Conservation (phyloP, 2,113 vertebrate species). For the Odobenus rosmarus region DNA sequence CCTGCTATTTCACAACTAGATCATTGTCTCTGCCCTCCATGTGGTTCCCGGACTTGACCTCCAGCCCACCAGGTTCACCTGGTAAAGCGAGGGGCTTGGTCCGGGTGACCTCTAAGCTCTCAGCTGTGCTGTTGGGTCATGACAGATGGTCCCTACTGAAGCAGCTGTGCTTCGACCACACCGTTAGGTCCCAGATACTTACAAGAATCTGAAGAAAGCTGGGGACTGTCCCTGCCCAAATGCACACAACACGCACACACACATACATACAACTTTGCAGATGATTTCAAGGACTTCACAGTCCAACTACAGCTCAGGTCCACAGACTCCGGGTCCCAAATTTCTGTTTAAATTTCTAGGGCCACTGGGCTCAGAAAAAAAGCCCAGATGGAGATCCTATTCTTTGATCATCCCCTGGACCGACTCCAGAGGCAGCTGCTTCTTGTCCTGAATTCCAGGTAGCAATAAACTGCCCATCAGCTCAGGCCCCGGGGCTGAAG, state of each 20-base stretch:
- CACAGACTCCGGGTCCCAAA: neutral
- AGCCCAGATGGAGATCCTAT: neutral
- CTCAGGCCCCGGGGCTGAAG: slow-evolving; percentile 72
- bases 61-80: neutral
- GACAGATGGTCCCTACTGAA: neutral
- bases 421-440: neutral
- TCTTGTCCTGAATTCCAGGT: slow-evolving; percentile 76
- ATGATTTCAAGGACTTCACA: neutral
- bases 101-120: neutral
- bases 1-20: neutral
- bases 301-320: neutral
- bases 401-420: neutral
- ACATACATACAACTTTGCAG: neutral
- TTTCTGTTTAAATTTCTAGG: slow-evolving; percentile 47
- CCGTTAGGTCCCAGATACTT: neutral
- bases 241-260: fast-evolving
- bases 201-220: neutral
- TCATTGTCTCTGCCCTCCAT: neutral
- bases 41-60: neutral
- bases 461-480: slow-evolving; percentile 68
- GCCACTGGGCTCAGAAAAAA: neutral
- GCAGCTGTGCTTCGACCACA: neutral
- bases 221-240: neutral
- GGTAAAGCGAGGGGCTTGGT: neutral
- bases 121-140: neutral